Base-by-base conservation (phyloP, 2,888 invertebrate species). In the Cantharis nigra region DNA sequence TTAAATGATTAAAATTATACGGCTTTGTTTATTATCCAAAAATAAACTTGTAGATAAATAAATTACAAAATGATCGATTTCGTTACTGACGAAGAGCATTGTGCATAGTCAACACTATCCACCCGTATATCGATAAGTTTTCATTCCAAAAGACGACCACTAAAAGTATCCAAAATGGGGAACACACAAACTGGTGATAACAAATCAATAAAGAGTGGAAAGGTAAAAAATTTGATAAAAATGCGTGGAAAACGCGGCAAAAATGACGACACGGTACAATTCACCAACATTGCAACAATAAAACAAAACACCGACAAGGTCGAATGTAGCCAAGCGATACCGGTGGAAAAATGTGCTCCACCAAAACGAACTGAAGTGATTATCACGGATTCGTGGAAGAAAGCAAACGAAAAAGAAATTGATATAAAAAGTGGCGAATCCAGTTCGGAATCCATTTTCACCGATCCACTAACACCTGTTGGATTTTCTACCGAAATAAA, bases 391-490 rank as follows among this genome's bases (percentile, higher is more conserved):
- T 86, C 86, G n/a, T 86, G 86, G 85, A 83, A 84, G 71, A 82
- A 85, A 76, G 84, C 82, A 7, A 84, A 85, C 71, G 82, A 80
- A 74, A 67, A 81, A 63, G 81, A 73, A 20, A 18, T 71, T 9
- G 26, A 67, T 23, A 23, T 67, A 5, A 67, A 67, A 73, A 91
- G 90, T 85, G 90, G 89, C 85, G 91, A 90, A 81, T 92, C 93
- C 81, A 94, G 93, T 87, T 92, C 91, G 79, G 92, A 93, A 84
- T 94, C 94, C 85, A 92, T 94, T 87, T 94, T 94, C 89, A 94
- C 94, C 83, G 94, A 94, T 88, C 89, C 91, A 82, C 91, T 91
- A 64, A 89, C 89, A 87, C 91, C 92, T 85, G 90, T 90, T 84
- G 92, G 91, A 81, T 89, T 89, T 84, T 87, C 88, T 13, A 90